Base-by-base conservation (phyloP, 1,140 invertebrate species). In the Trichonephila inaurata region DNA sequence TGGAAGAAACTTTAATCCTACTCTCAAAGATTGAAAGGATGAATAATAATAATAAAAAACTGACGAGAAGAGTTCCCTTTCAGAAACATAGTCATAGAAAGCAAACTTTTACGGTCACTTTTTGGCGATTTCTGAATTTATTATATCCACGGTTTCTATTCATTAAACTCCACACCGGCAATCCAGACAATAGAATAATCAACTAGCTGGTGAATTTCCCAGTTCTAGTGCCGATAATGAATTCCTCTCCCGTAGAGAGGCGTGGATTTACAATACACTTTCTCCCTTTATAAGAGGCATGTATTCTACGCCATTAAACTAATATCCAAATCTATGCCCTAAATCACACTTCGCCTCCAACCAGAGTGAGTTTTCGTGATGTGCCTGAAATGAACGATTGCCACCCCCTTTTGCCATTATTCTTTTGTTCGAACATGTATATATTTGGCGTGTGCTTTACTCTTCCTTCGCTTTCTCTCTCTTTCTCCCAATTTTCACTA, bases 291-390 rank as follows among this genome's bases (percentile, higher is more conserved):
- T 69, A 89, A 72, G 66, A 89, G 66, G 64, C 66, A 51, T 89
- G 88, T 77, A 77, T 91, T 89, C 88, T 89, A 61, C 69, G 72
- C 77, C 89, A 91, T 91, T 82, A 82, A 91, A 91, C 72, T 91
- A 91, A 91, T 91, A 91, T 91, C 69, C 89, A 61, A 91, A 91
- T 82, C 72, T 91, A 82, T 33, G 89, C 33, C n/a, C 24, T 91
- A 91, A 91, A 91, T 91, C 77, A 62, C 89, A 81, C 89, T 69
- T 81, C 89, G 21, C 89, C 24, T 72, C 60, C 18, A n/a, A 21
- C 58, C 21, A 82, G 77, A 91, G 58, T 62, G 58, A 82, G 72
- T 61, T 82, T 91, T 91, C 28, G 44, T 82, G 72, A 81, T 91
- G 19, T 82, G 89, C 51, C 51, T 91, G 51, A 91, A 91, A 81